A percentile compares a stretch with the other conserved stretches of the same genome.
These are phyloP conservation scores for Centroberyx gerrardi DNA, from an alignment of 2,797 vertebrate genomes.

Conservation along the genomic window DNA sequence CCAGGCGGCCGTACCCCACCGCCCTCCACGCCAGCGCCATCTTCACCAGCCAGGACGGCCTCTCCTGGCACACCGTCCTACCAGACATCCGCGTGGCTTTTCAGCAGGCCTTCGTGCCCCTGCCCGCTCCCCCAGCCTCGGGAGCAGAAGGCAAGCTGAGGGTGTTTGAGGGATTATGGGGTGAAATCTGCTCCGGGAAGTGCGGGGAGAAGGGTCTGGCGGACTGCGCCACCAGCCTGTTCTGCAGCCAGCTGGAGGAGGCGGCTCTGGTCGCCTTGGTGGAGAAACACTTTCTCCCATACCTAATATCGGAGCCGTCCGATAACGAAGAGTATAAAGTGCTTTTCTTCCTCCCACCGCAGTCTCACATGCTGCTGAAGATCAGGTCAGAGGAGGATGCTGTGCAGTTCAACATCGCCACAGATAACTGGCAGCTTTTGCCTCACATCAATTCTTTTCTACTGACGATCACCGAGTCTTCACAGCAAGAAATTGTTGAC, in stretches of 20 bases:
- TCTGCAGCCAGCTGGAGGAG: slow-evolving; percentile 84
- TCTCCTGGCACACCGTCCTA: slow-evolving; percentile 83
- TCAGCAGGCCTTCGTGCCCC: slow-evolving; percentile 85
- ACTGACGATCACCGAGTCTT: slow-evolving; percentile 62
- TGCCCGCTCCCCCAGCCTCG: slow-evolving; percentile 70
- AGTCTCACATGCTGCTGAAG: slow-evolving; percentile 85
- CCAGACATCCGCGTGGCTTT: slow-evolving; percentile 85
- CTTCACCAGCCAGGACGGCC: slow-evolving; percentile 85
- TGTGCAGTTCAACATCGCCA: slow-evolving; percentile 83
- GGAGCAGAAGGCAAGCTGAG: neutral
- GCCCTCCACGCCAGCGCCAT: slow-evolving; percentile 81
- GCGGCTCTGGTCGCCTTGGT: slow-evolving; percentile 74
- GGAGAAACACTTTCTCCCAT: slow-evolving; percentile 81
- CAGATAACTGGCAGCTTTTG: slow-evolving; percentile 89
- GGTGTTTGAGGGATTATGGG: slow-evolving; percentile 88
- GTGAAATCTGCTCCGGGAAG: slow-evolving; percentile 66
- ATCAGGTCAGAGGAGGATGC: slow-evolving; percentile 77
- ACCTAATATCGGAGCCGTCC: slow-evolving; percentile 71
- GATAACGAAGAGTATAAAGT: slow-evolving; percentile 69
- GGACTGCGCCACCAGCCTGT: slow-evolving; percentile 80
- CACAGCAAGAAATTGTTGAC: neutral
- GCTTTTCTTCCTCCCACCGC: slow-evolving; percentile 86
- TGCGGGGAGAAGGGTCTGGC: neutral
- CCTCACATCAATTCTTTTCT: slow-evolving; percentile 86
- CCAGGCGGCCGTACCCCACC: slow-evolving; percentile 84